Evolutionary conservation across 1,140 invertebrate genomes (phyloP).

Genomic region (Coptotermes formosanus): DNA sequence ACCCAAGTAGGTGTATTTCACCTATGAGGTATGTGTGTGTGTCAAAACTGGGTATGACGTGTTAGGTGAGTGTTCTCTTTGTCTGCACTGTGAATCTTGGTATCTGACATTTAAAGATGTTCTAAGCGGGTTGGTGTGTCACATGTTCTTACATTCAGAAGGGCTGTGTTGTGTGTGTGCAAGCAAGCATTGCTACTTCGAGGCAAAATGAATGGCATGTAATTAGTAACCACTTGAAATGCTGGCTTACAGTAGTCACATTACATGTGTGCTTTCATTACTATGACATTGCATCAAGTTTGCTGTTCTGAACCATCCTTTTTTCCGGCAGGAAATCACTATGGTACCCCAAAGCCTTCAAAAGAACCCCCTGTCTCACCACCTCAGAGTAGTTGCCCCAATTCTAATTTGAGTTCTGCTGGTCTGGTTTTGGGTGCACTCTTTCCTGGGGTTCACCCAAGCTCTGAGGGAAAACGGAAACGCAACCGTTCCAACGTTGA

Average conservation of each 20-base stretch:
- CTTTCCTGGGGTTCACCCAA: slow-evolving; percentile 55
- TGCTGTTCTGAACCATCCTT: background rate
- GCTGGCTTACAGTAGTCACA: background rate
- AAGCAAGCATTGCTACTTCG: no score
- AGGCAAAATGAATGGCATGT: no score
- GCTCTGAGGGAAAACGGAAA: slow-evolving; percentile 57
- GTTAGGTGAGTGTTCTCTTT: no score
- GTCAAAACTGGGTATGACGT: no score
- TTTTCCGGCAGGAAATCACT: slow-evolving; percentile 51
- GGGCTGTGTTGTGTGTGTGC: no score
- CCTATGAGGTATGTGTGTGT: no score
- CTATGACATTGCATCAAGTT: background rate
- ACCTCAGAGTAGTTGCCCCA: slow-evolving; percentile 36
- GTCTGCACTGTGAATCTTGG: no score
- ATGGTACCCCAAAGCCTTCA: slow-evolving; percentile 56
- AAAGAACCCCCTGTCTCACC: slow-evolving; percentile 44
- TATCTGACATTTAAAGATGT: no score
- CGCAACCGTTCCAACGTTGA: slow-evolving; percentile 51
- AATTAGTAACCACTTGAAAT: background rate
- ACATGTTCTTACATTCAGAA: no score
- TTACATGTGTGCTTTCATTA: background rate
- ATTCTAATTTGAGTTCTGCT: slow-evolving; percentile 32
- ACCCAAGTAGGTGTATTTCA: no score
- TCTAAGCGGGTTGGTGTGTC: no score
- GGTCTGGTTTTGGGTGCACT: slow-evolving; percentile 39